Conservation (phyloP, 2,797 vertebrate species). For the Gastrophryne carolinensis region DNA sequence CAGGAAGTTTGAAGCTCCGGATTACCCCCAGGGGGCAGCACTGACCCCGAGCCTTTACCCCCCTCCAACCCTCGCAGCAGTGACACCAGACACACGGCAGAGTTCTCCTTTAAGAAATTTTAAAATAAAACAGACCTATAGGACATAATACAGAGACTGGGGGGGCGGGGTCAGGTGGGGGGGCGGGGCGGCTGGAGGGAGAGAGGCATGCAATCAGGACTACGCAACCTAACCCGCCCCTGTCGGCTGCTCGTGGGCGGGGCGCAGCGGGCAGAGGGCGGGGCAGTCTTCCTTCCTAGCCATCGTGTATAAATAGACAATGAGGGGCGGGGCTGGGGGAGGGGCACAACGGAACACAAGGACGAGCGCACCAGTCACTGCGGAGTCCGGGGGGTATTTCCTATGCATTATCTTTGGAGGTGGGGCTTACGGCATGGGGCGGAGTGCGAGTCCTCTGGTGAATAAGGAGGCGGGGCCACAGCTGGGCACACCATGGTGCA, state of each 20-base stretch:
- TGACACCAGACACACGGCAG: not conserved
- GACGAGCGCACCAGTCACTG: not conserved
- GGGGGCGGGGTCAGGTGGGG: not conserved
- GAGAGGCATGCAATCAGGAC: slow-evolving; percentile 31
- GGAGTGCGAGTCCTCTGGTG: too few species aligned
- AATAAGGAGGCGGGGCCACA: too few species aligned
- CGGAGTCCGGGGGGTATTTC: not conserved
- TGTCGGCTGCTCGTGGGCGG: too few species aligned
- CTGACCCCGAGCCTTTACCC: too few species aligned
- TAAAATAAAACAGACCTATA: slow-evolving; percentile 3
- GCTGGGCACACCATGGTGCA: too few species aligned
- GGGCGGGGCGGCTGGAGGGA: not conserved
- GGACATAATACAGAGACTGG: not conserved
- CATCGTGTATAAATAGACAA: slow-evolving; percentile 39
- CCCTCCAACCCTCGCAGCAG: not conserved
- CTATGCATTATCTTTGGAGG: slow-evolving; percentile 43
- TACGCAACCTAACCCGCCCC: not conserved
- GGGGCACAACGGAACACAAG: not conserved
- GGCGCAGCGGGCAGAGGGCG: not conserved
- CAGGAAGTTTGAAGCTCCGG: too few species aligned
- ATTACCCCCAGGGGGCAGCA: too few species aligned
- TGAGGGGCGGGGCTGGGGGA: not conserved
- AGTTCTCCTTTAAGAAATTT: slow-evolving; percentile 1
- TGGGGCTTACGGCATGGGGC: slow-evolving; percentile 9
- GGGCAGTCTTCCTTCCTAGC: not conserved